These are phyloP conservation scores for Metallyticus violacea DNA, from an alignment of 2,888 invertebrate species.

Conservation along the genomic window DNA sequence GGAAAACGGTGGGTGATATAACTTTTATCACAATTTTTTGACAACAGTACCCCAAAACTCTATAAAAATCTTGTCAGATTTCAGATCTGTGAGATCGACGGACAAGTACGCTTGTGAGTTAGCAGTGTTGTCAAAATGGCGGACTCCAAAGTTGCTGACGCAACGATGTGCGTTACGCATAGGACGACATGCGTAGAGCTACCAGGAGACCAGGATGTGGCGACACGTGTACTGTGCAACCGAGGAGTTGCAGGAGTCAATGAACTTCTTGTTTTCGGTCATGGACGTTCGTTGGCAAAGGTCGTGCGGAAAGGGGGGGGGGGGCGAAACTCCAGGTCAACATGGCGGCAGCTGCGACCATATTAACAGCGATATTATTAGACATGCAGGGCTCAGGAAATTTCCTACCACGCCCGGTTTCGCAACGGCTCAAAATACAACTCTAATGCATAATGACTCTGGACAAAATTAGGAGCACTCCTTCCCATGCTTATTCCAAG, in stretches of 20 bases:
- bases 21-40: too few relatives aligned
- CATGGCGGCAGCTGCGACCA: slow-evolving; percentile 21
- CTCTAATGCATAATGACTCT: too few relatives aligned
- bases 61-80: too few relatives aligned
- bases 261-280: slow-evolving; percentile 6
- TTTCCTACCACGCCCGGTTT: slow-evolving; percentile 7
- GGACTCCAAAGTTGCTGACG: background rate
- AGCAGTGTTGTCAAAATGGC: background rate
- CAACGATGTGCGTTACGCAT: slow-evolving; percentile 2
- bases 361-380: slow-evolving; percentile 25
- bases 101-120: too few relatives aligned
- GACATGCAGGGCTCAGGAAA: slow-evolving; percentile 3
- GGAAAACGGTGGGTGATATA: too few relatives aligned
- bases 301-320: slow-evolving; percentile 9
- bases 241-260: background rate
- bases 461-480: too few relatives aligned
- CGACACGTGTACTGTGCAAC: background rate
- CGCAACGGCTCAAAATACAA: background rate
- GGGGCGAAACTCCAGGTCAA: slow-evolving; percentile 7
- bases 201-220: background rate
- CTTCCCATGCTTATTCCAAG: too few relatives aligned
- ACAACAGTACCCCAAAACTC: too few relatives aligned
- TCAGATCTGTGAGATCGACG: too few relatives aligned
- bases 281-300: slow-evolving; percentile 28
- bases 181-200: background rate